A percentile compares a stretch with the other conserved stretches of the same genome.
These are phyloP conservation scores for Hypocryptadius cinnamomeus DNA, from an alignment of 2,113 vertebrate species.

Conservation along the genomic window DNA sequence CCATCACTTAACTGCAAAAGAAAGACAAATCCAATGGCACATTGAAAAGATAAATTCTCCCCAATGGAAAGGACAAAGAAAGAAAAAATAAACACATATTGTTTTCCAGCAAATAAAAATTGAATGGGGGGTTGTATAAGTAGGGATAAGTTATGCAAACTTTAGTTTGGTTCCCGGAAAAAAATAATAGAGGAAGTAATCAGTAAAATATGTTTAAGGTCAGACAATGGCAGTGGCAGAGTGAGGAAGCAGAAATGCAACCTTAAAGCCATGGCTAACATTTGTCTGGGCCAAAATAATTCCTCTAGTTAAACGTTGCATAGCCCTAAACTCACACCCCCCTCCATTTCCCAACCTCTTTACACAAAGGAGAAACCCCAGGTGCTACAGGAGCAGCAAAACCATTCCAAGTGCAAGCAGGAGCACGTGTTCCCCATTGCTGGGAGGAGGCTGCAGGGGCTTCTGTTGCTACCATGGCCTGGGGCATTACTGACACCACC, in stretches of 20 bases:
- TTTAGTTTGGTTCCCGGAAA: neutral
- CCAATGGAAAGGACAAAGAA: neutral
- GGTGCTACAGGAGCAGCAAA: neutral
- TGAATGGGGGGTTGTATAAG: neutral
- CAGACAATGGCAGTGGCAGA: neutral
- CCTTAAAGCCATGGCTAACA: neutral
- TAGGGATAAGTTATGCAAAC: neutral
- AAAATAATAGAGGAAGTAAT: slow-evolving; percentile 23
- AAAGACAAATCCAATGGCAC: neutral
- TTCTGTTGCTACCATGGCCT: neutral
- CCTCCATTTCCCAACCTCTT: neutral
- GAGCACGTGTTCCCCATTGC: accelerated
- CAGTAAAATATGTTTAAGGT: neutral
- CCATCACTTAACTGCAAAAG: neutral
- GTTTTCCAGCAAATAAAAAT: neutral
- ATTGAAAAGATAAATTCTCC: neutral
- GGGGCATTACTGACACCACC: neutral
- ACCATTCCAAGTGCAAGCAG: neutral
- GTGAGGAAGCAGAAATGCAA: neutral
- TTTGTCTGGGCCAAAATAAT: neutral
- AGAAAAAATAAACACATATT: neutral
- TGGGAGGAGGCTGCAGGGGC: neutral
- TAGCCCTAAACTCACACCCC: neutral
- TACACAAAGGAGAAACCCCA: neutral
- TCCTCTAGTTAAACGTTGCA: neutral